phyloP scores from a whole-genome alignment of 2,113 vertebrate genomes.

The Trichechus manatus region DNA sequence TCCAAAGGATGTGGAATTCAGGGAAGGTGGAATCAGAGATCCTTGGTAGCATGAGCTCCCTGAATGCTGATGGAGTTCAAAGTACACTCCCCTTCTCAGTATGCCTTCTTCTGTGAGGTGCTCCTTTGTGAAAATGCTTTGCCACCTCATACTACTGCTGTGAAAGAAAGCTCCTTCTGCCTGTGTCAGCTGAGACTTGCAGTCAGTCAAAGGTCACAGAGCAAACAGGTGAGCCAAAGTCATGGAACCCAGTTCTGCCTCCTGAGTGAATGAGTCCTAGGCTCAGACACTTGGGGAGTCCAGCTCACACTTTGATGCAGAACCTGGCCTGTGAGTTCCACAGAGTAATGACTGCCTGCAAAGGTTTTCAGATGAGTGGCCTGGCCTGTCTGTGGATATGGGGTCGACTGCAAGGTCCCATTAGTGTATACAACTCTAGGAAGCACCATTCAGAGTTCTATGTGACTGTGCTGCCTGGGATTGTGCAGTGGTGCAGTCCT shows the following conservation, averaged over 20 bases:
- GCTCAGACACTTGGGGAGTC: background rate
- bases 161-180: background rate
- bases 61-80: background rate
- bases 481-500: background rate
- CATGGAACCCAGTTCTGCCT: background rate
- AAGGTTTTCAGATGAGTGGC: background rate
- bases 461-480: too few relatives aligned
- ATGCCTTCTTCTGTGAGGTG: background rate
- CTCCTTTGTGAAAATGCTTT: background rate
- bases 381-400: too few relatives aligned
- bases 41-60: background rate
- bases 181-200: background rate
- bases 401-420: background rate
- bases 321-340: background rate
- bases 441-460: background rate
- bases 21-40: background rate
- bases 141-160: background rate
- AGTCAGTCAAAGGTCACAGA: background rate
- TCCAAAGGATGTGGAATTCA: background rate
- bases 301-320: background rate
- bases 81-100: background rate
- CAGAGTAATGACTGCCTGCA: background rate
- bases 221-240: background rate
- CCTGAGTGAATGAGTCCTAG: background rate
- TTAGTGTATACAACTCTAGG: background rate